Evolutionary conservation across 2,888 invertebrate species (phyloP).

Genomic region (Andrena flavipes): DNA sequence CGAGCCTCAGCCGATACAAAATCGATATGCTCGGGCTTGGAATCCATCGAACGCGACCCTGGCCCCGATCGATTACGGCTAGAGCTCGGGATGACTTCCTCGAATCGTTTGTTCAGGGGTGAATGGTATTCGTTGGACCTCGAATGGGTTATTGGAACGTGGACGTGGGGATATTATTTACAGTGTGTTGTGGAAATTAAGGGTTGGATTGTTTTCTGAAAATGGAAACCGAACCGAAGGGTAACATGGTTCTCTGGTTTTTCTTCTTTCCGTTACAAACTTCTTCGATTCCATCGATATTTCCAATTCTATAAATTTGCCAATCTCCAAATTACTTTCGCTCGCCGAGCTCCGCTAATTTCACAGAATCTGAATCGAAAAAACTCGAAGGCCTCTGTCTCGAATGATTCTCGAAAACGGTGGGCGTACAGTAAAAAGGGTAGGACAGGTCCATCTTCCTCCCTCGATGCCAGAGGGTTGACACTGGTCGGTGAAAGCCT

Average conservation of each 20-base stretch:
- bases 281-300: too few relatives aligned
- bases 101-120: conserved; percentile 1
- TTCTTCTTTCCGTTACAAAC: too few relatives aligned
- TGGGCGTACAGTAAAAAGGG: background rate
- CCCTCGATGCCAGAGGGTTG: conserved; percentile 17
- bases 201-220: too few relatives aligned
- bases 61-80: conserved; percentile 4
- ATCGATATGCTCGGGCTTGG: conserved; percentile 51
- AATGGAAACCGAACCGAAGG: too few relatives aligned
- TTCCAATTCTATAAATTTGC: too few relatives aligned
- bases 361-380: too few relatives aligned
- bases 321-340: too few relatives aligned
- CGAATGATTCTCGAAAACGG: background rate
- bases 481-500: conserved; percentile 39
- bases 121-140: background rate
- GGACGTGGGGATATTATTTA: background rate
- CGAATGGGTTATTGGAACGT: background rate
- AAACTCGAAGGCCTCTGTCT: background rate
- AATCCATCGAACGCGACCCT: conserved; percentile 28
- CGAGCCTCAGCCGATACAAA: conserved; percentile 57
- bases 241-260: too few relatives aligned
- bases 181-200: too few relatives aligned
- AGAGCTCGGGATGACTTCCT: background rate
- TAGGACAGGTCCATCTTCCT: background rate
- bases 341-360: too few relatives aligned